Percentiles rank a stretch among this genome's conserved stretches.
Conservation (phyloP, 2,797 vertebrate genomes). For the Sternotherus odoratus region DNA sequence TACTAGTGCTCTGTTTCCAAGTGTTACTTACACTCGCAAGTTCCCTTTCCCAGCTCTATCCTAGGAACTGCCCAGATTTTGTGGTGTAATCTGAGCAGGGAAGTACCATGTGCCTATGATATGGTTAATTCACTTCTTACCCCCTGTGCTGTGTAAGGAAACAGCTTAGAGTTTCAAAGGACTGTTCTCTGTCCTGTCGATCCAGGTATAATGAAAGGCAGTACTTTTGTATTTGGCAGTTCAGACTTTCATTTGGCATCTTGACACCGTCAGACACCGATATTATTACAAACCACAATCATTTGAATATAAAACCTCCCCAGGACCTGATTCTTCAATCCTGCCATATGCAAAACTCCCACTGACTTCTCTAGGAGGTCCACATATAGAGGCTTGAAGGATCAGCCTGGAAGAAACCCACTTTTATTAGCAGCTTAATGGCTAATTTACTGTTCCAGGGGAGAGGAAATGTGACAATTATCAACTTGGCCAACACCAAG, state of each 20-base stretch:
- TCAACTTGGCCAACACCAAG: not conserved
- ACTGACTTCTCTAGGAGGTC: not conserved
- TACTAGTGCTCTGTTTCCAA: constrained; percentile 65
- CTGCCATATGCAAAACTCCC: not conserved
- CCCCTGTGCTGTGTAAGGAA: constrained; percentile 61
- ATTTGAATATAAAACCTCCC: not conserved
- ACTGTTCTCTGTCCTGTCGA: constrained; percentile 9
- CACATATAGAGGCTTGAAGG: not conserved
- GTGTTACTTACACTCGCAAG: constrained; percentile 62
- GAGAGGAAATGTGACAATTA: not conserved
- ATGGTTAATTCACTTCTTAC: constrained; percentile 75
- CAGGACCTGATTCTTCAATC: not conserved
- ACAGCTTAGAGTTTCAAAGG: constrained; percentile 66
- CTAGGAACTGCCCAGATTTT: constrained; percentile 77
- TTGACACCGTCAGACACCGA: not conserved
- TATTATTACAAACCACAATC: not conserved
- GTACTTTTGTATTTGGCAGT: not conserved
- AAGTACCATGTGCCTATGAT: constrained; percentile 78
- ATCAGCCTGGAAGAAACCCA: not conserved
- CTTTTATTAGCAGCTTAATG: not conserved
- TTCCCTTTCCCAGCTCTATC: constrained; percentile 60
- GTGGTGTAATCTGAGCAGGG: constrained; percentile 80
- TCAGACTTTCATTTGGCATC: not conserved
- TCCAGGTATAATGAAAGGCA: constrained; percentile 36
- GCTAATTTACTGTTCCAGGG: not conserved